Base-by-base conservation (phyloP, 1,140 invertebrate genomes). In the Armadillidium nasatum region DNA sequence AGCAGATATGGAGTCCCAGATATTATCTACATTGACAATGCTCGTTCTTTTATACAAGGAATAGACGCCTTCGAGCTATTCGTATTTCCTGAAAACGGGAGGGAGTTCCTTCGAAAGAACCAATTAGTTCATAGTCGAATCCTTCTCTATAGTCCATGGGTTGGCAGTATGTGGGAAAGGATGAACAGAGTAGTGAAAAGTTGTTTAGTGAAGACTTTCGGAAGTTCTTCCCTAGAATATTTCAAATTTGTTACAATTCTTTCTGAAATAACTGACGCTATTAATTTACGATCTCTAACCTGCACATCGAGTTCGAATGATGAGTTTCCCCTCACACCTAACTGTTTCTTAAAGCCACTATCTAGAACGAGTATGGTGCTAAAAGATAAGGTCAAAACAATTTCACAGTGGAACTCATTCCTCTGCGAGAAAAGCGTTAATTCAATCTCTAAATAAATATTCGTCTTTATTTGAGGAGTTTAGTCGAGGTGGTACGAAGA, bases 1-100 rank as follows among this genome's bases (percentile, higher is more conserved):
- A 73, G 60, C 19, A 45, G 71, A 7, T 73, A 21, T 19, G 71
- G 71, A 9, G 19, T 73, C 19, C 71, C 71, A 15, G 19, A 44
- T 7, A 15, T 15, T 10, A 10, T 73, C 10, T 73, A 73, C 15
- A 73, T 33, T 19, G 71, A 45, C 3, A 73, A 45, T 45, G 71
- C 71, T 0, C 33, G 3, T 54, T 9, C 60, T 73, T n/a, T n/a
- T 73, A 19, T 54, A 23, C 71, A 73, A 45, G 71, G 13, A 54
- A 44, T 44, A 6, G 71, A 73, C 4, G 46, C 23, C 7, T 19
- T 73, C n/a, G 44, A 44, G 9, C 7, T 19, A 44, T 73, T 54
- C 2, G 46, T 44, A 4, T 0, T 44, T 6, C 21, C 46, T 15
- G 33, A 10, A n/a, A 7, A 44, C 9, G 10, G 46, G 21, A 19